phyloP scores from a whole-genome alignment of 1,140 invertebrate species.

The Drosophila nasuta region DNA sequence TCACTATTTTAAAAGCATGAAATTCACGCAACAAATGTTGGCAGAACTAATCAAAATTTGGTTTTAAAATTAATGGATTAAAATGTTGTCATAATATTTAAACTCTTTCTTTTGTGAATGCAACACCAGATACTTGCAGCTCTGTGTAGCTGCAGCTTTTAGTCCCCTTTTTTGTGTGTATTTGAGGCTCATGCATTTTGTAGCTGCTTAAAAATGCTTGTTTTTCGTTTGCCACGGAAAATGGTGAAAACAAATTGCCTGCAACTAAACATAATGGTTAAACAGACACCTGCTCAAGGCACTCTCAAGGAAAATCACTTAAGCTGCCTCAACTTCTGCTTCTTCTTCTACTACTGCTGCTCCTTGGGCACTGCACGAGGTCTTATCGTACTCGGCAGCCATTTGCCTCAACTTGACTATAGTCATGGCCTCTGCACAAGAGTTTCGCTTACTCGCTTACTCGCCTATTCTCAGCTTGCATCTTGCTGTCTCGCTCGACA shows the following conservation, averaged over 20 bases:
- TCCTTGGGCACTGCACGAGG: neutral
- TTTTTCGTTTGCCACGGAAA: slow-evolving; percentile 45
- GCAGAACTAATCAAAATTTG: too few relatives aligned
- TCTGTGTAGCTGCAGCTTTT: slow-evolving; percentile 17
- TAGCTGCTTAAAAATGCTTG: slow-evolving; percentile 44
- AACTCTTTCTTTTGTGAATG: neutral
- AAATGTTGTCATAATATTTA: too few relatives aligned
- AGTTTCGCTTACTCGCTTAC: neutral
- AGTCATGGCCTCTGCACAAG: slow-evolving; percentile 30
- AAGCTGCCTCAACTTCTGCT: slow-evolving; percentile 52
- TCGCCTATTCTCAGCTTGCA: neutral
- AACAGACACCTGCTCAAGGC: slow-evolving; percentile 80
- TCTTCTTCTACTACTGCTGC: slow-evolving; percentile 8
- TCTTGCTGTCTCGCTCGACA: slow-evolving; percentile 55
- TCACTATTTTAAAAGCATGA: too few relatives aligned
- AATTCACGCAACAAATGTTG: too few relatives aligned
- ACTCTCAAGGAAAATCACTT: slow-evolving; percentile 76
- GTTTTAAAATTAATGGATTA: too few relatives aligned
- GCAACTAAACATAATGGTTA: slow-evolving; percentile 83
- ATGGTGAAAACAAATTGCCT: slow-evolving; percentile 77
- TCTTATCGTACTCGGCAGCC: slow-evolving; percentile 28
- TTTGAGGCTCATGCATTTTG: slow-evolving; percentile 39
- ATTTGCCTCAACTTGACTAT: slow-evolving; percentile 37
- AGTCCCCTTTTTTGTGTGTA: neutral
- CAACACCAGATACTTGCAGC: neutral